These are phyloP conservation scores for Aphelocoma coerulescens DNA, from an alignment of 2,113 vertebrate species.

Conservation along the genomic window DNA sequence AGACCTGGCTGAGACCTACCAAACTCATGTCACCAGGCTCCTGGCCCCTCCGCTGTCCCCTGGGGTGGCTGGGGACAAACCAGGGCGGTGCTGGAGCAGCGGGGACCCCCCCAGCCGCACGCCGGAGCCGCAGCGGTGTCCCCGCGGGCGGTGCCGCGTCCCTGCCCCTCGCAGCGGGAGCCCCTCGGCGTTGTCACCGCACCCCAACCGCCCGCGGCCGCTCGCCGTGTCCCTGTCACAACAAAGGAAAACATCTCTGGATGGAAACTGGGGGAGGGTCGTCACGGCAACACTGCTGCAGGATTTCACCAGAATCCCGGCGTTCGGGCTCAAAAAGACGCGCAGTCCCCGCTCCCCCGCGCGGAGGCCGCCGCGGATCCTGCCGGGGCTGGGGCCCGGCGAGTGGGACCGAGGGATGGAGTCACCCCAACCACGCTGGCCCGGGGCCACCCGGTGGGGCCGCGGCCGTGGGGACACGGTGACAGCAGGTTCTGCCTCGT, in stretches of 20 bases:
- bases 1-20: background rate
- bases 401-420: fast-evolving
- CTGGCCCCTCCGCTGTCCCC: background rate
- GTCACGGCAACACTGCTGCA: constrained; percentile 63
- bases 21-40: background rate
- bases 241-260: constrained; percentile 52
- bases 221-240: constrained; percentile 24
- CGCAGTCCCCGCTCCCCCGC: background rate
- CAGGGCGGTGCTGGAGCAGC: fast-evolving
- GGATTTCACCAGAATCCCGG: constrained; percentile 22
- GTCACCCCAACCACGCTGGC: fast-evolving
- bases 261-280: constrained; percentile 54
- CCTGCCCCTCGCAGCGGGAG: fast-evolving
- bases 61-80: background rate
- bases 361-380: fast-evolving
- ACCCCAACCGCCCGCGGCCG: background rate
- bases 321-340: background rate
- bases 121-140: fast-evolving
- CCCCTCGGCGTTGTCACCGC: fast-evolving
- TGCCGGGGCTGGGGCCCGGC: fast-evolving
- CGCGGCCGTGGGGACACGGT: fast-evolving
- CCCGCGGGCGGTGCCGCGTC: fast-evolving
- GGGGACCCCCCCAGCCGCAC: background rate
- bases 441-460: fast-evolving
- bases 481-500: fast-evolving